phyloP scores from a whole-genome alignment of 37 sponge, comb jelly and placozoan species.

The Petrosia ficiformis region DNA sequence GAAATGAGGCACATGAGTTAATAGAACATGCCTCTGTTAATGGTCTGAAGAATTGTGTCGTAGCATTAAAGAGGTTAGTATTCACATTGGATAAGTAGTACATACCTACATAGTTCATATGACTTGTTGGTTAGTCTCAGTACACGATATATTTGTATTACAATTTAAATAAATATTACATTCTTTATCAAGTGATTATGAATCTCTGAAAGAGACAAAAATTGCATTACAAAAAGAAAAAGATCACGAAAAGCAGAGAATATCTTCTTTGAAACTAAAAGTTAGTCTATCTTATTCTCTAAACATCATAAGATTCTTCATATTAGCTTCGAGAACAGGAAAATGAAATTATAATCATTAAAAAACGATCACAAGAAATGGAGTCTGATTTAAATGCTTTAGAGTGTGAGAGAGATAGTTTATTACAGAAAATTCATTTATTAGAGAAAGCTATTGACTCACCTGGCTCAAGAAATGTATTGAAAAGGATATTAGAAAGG shows the following conservation, averaged over 20 bases:
- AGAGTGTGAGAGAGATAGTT: conserved; percentile 30
- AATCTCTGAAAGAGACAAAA: conserved; percentile 24
- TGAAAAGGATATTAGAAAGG: conserved; percentile 50
- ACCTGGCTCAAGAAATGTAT: conserved; percentile 26
- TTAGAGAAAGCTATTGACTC: conserved; percentile 44
- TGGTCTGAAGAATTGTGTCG: neutral
- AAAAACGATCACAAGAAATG: no score
- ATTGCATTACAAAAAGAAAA: conserved; percentile 13
- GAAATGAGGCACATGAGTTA: conserved; percentile 2
- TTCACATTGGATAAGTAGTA: no score
- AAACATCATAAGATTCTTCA: neutral
- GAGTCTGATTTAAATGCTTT: conserved; percentile 27
- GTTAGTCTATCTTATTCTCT: neutral
- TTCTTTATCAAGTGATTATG: conserved; percentile 13
- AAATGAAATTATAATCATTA: no score
- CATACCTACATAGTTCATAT: no score
- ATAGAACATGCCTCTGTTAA: neutral
- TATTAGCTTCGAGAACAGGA: neutral
- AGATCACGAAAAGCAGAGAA: neutral
- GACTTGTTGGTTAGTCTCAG: no score
- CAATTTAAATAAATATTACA: neutral
- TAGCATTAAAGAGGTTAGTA: conserved; percentile 16
- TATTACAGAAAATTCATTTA: conserved; percentile 30
- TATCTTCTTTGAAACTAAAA: neutral
- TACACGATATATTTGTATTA: no score